Base-by-base conservation (phyloP, 2,797 vertebrate species). In the Perodicticus potto region DNA sequence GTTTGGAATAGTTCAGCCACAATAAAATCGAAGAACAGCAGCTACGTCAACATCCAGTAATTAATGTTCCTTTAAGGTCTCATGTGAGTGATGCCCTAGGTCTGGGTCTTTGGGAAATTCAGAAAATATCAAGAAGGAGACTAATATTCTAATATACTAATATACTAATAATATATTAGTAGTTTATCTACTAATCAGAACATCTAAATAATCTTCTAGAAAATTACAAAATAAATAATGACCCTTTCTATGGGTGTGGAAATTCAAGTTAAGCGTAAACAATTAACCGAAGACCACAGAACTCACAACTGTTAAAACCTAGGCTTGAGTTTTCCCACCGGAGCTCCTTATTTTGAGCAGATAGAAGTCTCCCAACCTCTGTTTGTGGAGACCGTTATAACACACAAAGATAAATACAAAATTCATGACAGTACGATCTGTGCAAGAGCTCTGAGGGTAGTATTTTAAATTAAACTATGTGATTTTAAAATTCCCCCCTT, bases 401-500 rank as follows among this genome's bases (percentile, higher is more conserved):
- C 43, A 61, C 17, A 17, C 9, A 45, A 23, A n/a, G n/a, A 55
- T 22, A 34, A 34, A 53, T 37, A n/a, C 25, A 45, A 82, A 87
- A 67, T 74, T 45, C n/a, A 69, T 29, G 22, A 5, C 5, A 11
- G 22, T 29, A 7, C 1, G 11, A 19, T 32, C 17, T 22, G 14
- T 19, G 5, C 6, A 19, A 45, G 23, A 17, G 3, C 34, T 4
- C 3, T 4, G 23, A 2, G 57, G 2, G 8, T n/a, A 22, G 37
- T 67, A n/a, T 23, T 40, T 67, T 40, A 92, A 70, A 80, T 55
- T 7, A 55, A 37, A 37, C 61, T n/a, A 1, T 5, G 9, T 45
- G 57, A 32, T 61, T 69, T 65, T 25, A 63, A 72, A 49, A 37
- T 59, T 9, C 25, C n/a, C 55, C 40, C 49, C 63, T 69, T n/a